phyloP scores from a whole-genome alignment of 2,797 vertebrate genomes.

The Phataginus tetradactyla region DNA sequence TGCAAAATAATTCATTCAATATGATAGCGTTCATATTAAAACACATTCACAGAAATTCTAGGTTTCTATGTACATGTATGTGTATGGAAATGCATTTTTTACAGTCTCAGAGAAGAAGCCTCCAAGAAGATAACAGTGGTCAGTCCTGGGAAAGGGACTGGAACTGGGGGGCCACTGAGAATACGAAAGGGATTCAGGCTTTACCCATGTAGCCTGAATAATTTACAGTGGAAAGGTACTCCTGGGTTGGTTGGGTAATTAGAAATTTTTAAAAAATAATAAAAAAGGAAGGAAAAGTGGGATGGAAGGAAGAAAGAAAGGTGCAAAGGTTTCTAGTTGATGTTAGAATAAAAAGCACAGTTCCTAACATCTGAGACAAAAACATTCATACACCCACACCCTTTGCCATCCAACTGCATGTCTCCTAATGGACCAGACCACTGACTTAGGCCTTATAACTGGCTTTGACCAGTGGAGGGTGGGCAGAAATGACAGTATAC shows the following conservation, averaged over 20 bases:
- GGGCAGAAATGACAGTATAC: neutral
- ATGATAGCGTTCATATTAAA: neutral
- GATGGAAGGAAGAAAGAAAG: neutral
- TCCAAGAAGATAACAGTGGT: neutral
- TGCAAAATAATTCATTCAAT: neutral
- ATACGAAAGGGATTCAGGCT: neutral
- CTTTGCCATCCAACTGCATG: neutral
- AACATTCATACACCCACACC: neutral
- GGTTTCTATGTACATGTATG: neutral
- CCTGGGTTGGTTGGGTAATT: neutral
- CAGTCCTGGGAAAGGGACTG: neutral
- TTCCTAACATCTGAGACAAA: neutral
- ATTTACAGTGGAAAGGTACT: neutral
- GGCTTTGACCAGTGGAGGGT: neutral
- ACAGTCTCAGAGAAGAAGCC: neutral
- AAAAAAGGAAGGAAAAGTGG: neutral
- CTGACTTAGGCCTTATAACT: neutral
- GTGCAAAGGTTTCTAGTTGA: neutral
- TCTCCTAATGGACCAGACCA: neutral
- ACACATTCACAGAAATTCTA: neutral
- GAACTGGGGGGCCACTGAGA: neutral
- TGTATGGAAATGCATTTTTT: neutral
- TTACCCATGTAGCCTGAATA: neutral
- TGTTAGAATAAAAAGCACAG: neutral
- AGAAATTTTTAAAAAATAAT: slow-evolving; percentile 8